Evolutionary conservation across 2,888 invertebrate genomes (phyloP).

Genomic region (Aphodius sticticus): DNA sequence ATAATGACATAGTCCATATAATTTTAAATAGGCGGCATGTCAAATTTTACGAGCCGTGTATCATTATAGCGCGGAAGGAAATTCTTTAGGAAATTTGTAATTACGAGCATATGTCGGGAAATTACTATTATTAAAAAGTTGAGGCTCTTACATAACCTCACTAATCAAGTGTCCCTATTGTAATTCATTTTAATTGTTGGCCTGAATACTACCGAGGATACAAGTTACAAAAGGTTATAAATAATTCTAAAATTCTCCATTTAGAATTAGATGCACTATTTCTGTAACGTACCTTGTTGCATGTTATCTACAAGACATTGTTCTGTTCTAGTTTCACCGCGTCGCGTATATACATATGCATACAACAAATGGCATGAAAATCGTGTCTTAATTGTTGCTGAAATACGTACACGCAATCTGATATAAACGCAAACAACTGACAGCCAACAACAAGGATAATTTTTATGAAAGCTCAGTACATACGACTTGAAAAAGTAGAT

Average conservation of each 20-base stretch:
- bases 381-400: neutral
- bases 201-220: conserved; percentile 19
- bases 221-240: too few relatives aligned
- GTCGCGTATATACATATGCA: neutral
- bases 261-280: too few relatives aligned
- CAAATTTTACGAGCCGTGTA: neutral
- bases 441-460: neutral
- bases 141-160: neutral
- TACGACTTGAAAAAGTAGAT: neutral
- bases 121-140: neutral
- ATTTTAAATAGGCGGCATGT: neutral
- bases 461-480: neutral
- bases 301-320: neutral
- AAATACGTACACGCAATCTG: conserved; percentile 4
- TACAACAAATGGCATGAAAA: neutral
- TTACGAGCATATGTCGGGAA: neutral
- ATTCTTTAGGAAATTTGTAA: conserved; percentile 4
- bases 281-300: too few relatives aligned
- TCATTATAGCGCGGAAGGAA: neutral
- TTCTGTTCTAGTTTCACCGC: neutral
- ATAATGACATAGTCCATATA: neutral
- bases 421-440: neutral
- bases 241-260: too few relatives aligned
- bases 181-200: neutral
- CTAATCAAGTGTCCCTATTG: too few relatives aligned